A percentile compares a stretch with the other conserved stretches of the same genome.
These are phyloP conservation scores for Orgyia antiqua DNA, from an alignment of 2,888 invertebrate genomes.

Conservation along the genomic window DNA sequence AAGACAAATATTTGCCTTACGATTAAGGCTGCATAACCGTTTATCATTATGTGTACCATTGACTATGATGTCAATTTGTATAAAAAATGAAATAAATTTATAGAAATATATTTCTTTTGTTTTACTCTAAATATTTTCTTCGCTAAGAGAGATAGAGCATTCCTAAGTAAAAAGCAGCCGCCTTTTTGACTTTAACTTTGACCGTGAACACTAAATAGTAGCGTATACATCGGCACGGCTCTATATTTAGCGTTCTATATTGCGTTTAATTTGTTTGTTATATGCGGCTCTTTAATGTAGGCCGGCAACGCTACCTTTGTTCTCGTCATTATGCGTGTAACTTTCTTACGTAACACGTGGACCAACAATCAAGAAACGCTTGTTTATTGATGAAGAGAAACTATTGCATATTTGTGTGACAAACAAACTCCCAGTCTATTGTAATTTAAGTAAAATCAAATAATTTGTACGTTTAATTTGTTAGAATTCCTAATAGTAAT, in stretches of 20 bases:
- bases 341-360: constrained; percentile 29
- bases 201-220: constrained; percentile 39
- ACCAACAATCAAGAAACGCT: constrained; percentile 12
- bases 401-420: too few relatives aligned
- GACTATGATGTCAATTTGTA: too few relatives aligned
- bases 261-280: constrained; percentile 60
- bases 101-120: too few relatives aligned
- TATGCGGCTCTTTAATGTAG: constrained; percentile 62
- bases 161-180: constrained; percentile 12
- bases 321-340: constrained; percentile 45
- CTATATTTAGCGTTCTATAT: constrained; percentile 53
- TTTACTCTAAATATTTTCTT: too few relatives aligned
- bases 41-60: too few relatives aligned
- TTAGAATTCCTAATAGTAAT: too few relatives aligned
- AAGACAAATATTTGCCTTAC: too few relatives aligned
- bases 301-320: constrained; percentile 53
- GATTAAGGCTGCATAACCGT: too few relatives aligned
- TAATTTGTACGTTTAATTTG: constrained; percentile 31
- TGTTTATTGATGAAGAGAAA: too few relatives aligned
- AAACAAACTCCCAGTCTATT: too few relatives aligned
- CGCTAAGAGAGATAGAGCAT: constrained; percentile 8
- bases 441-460: constrained; percentile 26
- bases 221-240: constrained; percentile 53
- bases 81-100: too few relatives aligned
- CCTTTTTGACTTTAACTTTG: constrained; percentile 24